Evolutionary conservation across 2,797 vertebrate genomes (phyloP).

Genomic region (Pantherophis vulpinus): DNA sequence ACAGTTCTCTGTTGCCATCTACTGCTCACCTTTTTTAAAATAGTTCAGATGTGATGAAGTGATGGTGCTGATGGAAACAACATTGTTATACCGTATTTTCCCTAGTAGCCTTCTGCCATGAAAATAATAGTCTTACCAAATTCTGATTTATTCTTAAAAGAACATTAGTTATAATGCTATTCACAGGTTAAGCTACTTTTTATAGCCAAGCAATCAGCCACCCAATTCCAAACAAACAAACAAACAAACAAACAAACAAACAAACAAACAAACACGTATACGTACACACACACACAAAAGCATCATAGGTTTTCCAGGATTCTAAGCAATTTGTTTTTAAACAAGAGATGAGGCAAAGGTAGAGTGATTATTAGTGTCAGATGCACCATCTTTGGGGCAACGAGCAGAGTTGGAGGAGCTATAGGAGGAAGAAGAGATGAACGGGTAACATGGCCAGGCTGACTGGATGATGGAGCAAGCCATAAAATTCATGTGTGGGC

Average conservation of each 20-base stretch:
- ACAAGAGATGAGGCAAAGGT: background rate
- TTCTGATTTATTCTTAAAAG: background rate
- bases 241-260: too few species aligned
- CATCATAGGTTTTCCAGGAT: too few species aligned
- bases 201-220: too few species aligned
- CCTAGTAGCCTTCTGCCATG: background rate
- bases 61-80: background rate
- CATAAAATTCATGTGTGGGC: background rate
- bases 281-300: too few species aligned
- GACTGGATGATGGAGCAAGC: background rate
- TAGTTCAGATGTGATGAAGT: background rate
- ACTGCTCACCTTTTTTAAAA: background rate
- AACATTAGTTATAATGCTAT: background rate
- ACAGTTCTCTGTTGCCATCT: background rate
- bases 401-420: background rate
- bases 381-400: background rate
- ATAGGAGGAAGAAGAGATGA: background rate
- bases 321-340: background rate
- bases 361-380: background rate
- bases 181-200: background rate
- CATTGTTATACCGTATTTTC: background rate
- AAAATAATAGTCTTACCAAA: background rate
- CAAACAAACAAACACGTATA: too few species aligned
- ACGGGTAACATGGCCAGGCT: background rate
- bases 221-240: too few species aligned